Conservation (phyloP, 2,113 vertebrate genomes). For the Leuciscus idus region DNA sequence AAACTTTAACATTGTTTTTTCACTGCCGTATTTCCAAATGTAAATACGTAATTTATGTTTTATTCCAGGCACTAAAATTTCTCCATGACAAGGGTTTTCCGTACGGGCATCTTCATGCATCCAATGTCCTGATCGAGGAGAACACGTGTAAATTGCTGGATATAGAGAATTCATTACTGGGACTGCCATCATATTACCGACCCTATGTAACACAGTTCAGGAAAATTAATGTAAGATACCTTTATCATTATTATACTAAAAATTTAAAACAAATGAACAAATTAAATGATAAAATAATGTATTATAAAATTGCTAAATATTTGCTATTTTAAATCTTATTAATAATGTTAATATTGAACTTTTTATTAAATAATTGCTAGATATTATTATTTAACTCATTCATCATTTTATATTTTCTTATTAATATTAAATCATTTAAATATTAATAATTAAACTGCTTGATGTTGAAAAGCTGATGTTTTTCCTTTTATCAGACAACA, state of each 20-base stretch:
- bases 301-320: too few species aligned
- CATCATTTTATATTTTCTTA: neutral
- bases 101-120: slow-evolving; percentile 90
- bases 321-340: too few species aligned
- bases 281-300: neutral
- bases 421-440: neutral
- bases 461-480: neutral
- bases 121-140: slow-evolving; percentile 90
- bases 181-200: slow-evolving; percentile 89
- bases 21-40: neutral
- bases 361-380: too few species aligned
- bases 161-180: slow-evolving; percentile 91
- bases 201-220: slow-evolving; percentile 87
- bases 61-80: slow-evolving; percentile 85
- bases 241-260: neutral
- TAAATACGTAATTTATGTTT: slow-evolving; percentile 2
- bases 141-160: slow-evolving; percentile 88
- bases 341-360: too few species aligned
- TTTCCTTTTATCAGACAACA: slow-evolving; percentile 76
- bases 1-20: neutral
- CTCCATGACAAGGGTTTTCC: slow-evolving; percentile 90
- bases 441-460: neutral
- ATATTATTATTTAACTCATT: too few species aligned
- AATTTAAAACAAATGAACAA: neutral
- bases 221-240: slow-evolving; percentile 89